Evolutionary conservation across 2,888 invertebrate species (phyloP).

Genomic region (Calliphora vomitoria): DNA sequence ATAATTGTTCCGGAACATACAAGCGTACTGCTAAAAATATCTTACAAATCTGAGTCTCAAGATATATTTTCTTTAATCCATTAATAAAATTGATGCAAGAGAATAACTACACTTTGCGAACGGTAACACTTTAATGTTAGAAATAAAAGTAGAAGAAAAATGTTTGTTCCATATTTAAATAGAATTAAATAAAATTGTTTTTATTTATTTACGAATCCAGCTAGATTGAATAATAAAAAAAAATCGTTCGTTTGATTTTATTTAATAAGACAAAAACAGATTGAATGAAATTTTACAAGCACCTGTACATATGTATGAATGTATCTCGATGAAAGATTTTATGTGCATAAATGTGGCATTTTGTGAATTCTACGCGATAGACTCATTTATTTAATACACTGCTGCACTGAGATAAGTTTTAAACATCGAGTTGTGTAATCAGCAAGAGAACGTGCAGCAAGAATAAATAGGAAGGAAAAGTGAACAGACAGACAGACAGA

Average conservation of each 20-base stretch:
- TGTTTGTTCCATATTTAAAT: background rate
- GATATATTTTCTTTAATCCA: no score
- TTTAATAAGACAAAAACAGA: constrained; percentile 12
- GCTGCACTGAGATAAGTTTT: background rate
- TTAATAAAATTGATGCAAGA: no score
- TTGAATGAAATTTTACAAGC: background rate
- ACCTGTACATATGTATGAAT: background rate
- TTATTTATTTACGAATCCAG: background rate
- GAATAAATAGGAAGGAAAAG: background rate
- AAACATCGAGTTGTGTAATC: constrained; percentile 1
- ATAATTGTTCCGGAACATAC: no score
- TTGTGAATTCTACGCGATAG: background rate
- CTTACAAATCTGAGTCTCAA: no score
- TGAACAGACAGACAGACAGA: background rate
- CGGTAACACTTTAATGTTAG: no score
- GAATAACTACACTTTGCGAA: no score
- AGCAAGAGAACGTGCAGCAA: background rate
- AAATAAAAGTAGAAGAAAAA: background rate
- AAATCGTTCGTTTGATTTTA: background rate
- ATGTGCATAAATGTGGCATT: background rate
- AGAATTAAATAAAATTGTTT: background rate
- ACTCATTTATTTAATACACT: constrained; percentile 20
- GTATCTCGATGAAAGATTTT: background rate
- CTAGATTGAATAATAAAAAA: background rate
- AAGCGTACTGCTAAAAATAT: no score